Conservation (phyloP, 2,888 invertebrate genomes). For the Mycalesis mineus region DNA sequence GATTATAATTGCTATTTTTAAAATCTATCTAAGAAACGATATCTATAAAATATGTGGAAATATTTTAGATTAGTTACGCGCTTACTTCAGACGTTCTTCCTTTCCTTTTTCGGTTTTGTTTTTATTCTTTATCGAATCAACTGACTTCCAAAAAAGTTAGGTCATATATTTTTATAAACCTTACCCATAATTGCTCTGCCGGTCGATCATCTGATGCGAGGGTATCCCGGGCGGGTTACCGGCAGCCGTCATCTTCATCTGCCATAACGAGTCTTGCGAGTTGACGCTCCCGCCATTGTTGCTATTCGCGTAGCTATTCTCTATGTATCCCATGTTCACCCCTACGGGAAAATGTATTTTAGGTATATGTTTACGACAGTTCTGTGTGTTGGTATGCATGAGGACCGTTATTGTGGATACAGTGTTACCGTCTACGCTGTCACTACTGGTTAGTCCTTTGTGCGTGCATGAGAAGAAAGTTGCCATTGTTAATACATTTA, state of each 20-base stretch:
- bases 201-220: slow-evolving; percentile 77
- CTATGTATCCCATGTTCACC: slow-evolving; percentile 93
- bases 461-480: slow-evolving; percentile 32
- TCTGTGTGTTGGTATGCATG: slow-evolving; percentile 28
- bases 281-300: slow-evolving; percentile 97
- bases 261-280: slow-evolving; percentile 96
- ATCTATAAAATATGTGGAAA: too few species aligned
- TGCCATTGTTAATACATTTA: slow-evolving; percentile 5
- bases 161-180: not conserved
- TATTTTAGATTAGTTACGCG: too few species aligned
- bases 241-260: slow-evolving; percentile 92
- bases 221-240: slow-evolving; percentile 81
- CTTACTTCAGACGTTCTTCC: too few species aligned
- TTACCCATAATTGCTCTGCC: slow-evolving; percentile 82
- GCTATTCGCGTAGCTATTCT: slow-evolving; percentile 94
- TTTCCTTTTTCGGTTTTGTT: too few species aligned
- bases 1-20: too few species aligned
- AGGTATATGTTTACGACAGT: slow-evolving; percentile 10
- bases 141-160: too few species aligned
- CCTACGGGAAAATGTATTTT: slow-evolving; percentile 63
- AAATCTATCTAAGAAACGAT: too few species aligned
- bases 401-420: slow-evolving; percentile 27
- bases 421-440: slow-evolving; percentile 49
- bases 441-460: slow-evolving; percentile 47
- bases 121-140: too few species aligned